Evolutionary conservation across 35 echinoderm and acorn worm species (phyloP).

Genomic region (Amphiura filiformis): DNA sequence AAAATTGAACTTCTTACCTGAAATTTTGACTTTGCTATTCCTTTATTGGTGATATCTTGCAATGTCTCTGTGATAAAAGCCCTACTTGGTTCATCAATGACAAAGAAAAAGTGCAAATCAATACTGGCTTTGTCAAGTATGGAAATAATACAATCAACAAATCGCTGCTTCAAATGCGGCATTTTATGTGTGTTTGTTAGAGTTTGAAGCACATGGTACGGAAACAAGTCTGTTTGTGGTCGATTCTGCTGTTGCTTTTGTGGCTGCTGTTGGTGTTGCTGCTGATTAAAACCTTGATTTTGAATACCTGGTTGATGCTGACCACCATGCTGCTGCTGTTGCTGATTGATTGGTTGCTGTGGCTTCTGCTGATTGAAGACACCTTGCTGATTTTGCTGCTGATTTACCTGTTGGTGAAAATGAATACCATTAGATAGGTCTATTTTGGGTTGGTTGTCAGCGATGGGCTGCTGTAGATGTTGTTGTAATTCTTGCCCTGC

Average conservation of each 20-base stretch:
- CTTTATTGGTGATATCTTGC: slow-evolving; percentile 78
- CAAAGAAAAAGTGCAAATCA: slow-evolving; percentile 93
- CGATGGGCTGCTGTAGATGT: not conserved
- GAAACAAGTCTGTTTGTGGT: not conserved
- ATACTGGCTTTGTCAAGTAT: slow-evolving; percentile 69
- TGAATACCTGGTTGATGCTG: not conserved
- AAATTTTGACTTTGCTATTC: slow-evolving; percentile 70
- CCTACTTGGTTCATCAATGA: slow-evolving; percentile 75
- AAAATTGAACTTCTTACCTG: slow-evolving; percentile 70
- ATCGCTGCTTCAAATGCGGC: slow-evolving; percentile 71
- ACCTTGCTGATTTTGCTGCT: not conserved
- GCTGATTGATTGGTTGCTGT: not conserved
- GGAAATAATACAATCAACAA: slow-evolving; percentile 72
- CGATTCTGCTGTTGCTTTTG: no score
- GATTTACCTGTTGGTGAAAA: no score
- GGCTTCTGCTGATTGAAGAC: not conserved
- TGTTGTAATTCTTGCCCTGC: not conserved
- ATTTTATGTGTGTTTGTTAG: slow-evolving; percentile 77
- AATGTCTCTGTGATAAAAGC: slow-evolving; percentile 50
- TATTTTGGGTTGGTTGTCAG: no score
- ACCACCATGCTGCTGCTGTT: not conserved
- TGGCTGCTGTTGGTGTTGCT: not conserved
- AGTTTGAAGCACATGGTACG: slow-evolving; percentile 73
- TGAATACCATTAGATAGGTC: no score
- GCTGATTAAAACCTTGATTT: not conserved